Conservation (phyloP, 92 coral and sea anemone genomes). For the Actinernus sp. region DNA sequence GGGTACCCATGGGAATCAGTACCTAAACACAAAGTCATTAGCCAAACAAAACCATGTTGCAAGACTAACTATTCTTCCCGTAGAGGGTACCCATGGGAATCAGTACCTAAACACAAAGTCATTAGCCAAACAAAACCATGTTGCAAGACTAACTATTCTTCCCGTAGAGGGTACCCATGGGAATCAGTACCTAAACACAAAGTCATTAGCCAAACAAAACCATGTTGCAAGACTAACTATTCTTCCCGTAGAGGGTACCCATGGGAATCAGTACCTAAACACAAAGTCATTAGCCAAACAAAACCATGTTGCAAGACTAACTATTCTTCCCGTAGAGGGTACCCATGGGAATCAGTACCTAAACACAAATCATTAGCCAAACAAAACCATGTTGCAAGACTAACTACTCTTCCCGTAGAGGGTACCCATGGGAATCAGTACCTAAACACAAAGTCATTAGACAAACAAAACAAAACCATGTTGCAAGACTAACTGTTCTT, state of each 20-base stretch:
- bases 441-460: too few relatives aligned
- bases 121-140: neutral
- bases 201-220: neutral
- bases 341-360: constrained; percentile 59
- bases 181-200: constrained; percentile 81
- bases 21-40: constrained; percentile 50
- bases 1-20: constrained; percentile 93
- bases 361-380: too few relatives aligned
- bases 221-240: neutral
- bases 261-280: constrained; percentile 39
- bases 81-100: constrained; percentile 89
- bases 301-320: neutral
- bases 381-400: neutral
- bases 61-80: constrained; percentile 75
- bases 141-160: constrained; percentile 49
- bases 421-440: constrained; percentile 72
- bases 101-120: constrained; percentile 71
- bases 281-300: too few relatives aligned
- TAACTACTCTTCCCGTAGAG: constrained; percentile 75
- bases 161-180: constrained; percentile 92
- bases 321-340: constrained; percentile 85
- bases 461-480: too few relatives aligned
- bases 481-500: too few relatives aligned
- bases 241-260: constrained; percentile 93
- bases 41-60: neutral